Evolutionary conservation across 2,113 vertebrate species (phyloP).

Genomic region (Seriola aureovittata): DNA sequence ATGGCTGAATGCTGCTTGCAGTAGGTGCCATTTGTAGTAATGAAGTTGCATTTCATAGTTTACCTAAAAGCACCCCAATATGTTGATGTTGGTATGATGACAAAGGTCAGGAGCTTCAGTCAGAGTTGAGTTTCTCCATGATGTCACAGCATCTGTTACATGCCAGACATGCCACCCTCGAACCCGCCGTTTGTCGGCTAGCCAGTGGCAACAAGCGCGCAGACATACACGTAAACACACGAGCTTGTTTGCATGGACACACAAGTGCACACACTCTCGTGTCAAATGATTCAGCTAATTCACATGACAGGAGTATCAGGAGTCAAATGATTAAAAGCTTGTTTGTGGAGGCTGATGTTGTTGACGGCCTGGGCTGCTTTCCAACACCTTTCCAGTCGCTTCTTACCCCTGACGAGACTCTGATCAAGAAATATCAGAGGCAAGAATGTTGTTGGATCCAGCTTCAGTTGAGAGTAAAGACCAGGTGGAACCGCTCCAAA

Average conservation of each 20-base stretch:
- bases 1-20: neutral
- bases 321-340: conserved; percentile 64
- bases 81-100: conserved; percentile 39
- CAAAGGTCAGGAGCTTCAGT: conserved; percentile 53
- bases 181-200: conserved; percentile 18
- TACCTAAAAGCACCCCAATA: conserved; percentile 2
- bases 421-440: neutral
- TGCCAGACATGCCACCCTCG: conserved; percentile 64
- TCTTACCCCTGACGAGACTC: conserved; percentile 26
- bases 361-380: conserved; percentile 40
- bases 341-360: conserved; percentile 43
- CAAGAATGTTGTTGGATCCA: conserved; percentile 42
- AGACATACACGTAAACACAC: neutral
- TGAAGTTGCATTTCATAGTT: conserved; percentile 7
- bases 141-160: conserved; percentile 70
- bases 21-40: neutral
- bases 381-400: conserved; percentile 60
- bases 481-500: conserved; percentile 48
- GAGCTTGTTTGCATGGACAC: neutral
- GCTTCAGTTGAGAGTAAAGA: conserved; percentile 40
- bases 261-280: neutral
- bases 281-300: conserved; percentile 60
- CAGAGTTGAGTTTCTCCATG: conserved; percentile 76
- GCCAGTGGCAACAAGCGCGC: conserved; percentile 29
- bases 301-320: conserved; percentile 58